These are phyloP conservation scores for Barbus barbus DNA, from an alignment of 2,113 vertebrate species.

Conservation along the genomic window DNA sequence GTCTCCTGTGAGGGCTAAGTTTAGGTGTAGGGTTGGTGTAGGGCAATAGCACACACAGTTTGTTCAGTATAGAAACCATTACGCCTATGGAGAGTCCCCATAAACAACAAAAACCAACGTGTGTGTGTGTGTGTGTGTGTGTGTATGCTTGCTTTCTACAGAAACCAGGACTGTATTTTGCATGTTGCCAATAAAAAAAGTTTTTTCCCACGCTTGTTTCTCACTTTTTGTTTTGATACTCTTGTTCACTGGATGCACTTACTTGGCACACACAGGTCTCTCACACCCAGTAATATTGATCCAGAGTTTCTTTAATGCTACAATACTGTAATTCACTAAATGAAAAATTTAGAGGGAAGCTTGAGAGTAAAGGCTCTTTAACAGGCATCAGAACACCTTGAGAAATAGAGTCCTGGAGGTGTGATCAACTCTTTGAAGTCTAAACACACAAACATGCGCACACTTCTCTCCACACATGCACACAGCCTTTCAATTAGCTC, in stretches of 20 bases:
- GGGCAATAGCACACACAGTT: too few relatives aligned
- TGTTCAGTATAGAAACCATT: too few relatives aligned
- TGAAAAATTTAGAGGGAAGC: background rate
- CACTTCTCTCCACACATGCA: too few relatives aligned
- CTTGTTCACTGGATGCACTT: background rate
- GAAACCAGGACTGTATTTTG: slow-evolving; percentile 86
- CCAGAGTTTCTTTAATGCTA: background rate
- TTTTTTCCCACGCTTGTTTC: slow-evolving; percentile 37
- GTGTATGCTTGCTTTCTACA: slow-evolving; percentile 55
- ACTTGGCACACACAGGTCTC: background rate
- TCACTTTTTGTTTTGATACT: slow-evolving; percentile 49
- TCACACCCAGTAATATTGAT: background rate
- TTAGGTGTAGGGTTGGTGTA: too few relatives aligned
- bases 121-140: too few relatives aligned
- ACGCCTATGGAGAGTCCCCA: too few relatives aligned
- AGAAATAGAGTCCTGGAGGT: background rate
- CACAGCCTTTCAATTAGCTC: too few relatives aligned
- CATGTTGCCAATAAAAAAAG: slow-evolving; percentile 84
- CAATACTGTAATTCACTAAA: background rate
- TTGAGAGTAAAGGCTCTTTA: slow-evolving; percentile 5
- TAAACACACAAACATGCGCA: too few relatives aligned
- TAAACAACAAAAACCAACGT: too few relatives aligned
- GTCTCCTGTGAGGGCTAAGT: too few relatives aligned
- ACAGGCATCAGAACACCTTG: background rate
- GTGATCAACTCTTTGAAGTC: too few relatives aligned